phyloP scores from a whole-genome alignment of 2,888 invertebrate genomes.

The Silvanus unidentatus region DNA sequence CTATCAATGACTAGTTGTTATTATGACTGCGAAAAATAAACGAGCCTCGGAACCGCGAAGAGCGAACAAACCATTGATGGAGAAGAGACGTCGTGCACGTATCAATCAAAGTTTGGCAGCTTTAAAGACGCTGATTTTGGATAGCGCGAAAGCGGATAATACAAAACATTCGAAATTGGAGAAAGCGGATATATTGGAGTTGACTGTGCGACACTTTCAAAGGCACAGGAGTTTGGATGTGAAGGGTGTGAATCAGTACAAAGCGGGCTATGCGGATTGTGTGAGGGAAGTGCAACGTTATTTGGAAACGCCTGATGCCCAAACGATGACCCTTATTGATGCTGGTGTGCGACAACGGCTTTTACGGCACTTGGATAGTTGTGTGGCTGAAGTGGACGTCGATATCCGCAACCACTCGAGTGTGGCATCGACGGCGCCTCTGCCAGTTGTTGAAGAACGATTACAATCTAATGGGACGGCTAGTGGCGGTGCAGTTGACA shows the following conservation, averaged over 20 bases:
- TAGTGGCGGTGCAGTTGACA: slow-evolving; percentile 40
- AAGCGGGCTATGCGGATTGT: slow-evolving; percentile 62
- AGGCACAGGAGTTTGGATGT: slow-evolving; percentile 63
- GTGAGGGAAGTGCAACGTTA: slow-evolving; percentile 57
- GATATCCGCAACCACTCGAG: slow-evolving; percentile 39
- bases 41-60: slow-evolving; percentile 46
- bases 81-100: slow-evolving; percentile 66
- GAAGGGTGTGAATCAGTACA: slow-evolving; percentile 58
- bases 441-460: slow-evolving; percentile 20
- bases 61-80: slow-evolving; percentile 75
- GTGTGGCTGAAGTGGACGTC: slow-evolving; percentile 56
- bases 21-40: slow-evolving; percentile 43
- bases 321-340: slow-evolving; percentile 54
- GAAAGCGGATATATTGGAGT: slow-evolving; percentile 78
- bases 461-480: slow-evolving; percentile 10
- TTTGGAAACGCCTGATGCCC: slow-evolving; percentile 57
- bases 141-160: slow-evolving; percentile 61
- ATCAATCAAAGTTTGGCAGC: slow-evolving; percentile 71
- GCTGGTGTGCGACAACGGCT: slow-evolving; percentile 55
- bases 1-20: slow-evolving; percentile 5
- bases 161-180: slow-evolving; percentile 77
- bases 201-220: slow-evolving; percentile 77
- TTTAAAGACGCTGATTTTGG: slow-evolving; percentile 64
- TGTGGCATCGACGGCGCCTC: slow-evolving; percentile 20
- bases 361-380: slow-evolving; percentile 55